A percentile compares a stretch with the other conserved stretches of the same genome.
Conservation (phyloP, 2,797 vertebrate genomes). For the Pterois miles region DNA sequence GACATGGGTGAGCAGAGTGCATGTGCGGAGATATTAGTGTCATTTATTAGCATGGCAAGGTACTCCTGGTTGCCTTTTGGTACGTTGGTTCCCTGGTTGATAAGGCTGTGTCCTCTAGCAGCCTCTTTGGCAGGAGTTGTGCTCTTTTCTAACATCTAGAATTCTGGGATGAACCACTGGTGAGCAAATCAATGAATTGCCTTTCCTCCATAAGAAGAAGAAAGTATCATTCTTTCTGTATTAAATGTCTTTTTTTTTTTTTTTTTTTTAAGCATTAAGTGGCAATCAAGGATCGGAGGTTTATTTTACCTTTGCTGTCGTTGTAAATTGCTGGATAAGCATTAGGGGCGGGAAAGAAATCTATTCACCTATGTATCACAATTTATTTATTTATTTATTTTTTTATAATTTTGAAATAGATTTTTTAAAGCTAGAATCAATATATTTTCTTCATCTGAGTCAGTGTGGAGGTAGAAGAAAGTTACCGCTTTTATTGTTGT, state of each 20-base stretch:
- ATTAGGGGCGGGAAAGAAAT: neutral
- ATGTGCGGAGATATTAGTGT: fast-evolving
- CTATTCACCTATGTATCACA: no score
- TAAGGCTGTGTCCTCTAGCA: neutral
- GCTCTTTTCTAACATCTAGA: neutral
- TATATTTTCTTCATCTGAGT: no score
- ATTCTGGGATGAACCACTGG: neutral
- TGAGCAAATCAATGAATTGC: neutral
- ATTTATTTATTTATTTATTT: no score
- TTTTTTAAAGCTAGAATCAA: no score
- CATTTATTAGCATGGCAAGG: neutral
- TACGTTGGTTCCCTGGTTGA: neutral
- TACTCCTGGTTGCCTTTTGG: neutral
- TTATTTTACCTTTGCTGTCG: neutral
- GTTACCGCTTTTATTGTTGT: no score
- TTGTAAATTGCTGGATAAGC: neutral
- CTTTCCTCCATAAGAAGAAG: neutral
- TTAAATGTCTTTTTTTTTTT: neutral
- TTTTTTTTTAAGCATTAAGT: no score
- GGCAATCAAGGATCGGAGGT: neutral
- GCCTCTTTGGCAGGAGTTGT: neutral
- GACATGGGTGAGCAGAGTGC: conserved; percentile 91
- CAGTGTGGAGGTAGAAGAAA: no score
- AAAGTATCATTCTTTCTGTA: neutral
- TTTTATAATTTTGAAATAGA: no score